phyloP scores from a whole-genome alignment of 2,113 vertebrate species.

The Ptilorrhoa leucosticta region DNA sequence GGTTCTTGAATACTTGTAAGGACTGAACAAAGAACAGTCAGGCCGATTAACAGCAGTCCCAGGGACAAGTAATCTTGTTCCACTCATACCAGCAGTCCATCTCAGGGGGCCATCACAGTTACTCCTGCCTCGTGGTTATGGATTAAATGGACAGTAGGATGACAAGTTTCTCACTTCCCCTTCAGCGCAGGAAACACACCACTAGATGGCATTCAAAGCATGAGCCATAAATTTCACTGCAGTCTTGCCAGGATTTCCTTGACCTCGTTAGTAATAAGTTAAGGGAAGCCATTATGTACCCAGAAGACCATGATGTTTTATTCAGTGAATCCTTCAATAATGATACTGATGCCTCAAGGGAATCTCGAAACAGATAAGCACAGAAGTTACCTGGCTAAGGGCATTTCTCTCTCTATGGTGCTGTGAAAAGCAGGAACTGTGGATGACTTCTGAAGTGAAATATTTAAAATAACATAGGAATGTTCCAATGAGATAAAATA shows the following conservation, averaged over 20 bases:
- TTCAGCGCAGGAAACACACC: fast-evolving
- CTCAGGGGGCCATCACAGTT: not conserved
- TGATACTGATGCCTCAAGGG: not conserved
- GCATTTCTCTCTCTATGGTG: not conserved
- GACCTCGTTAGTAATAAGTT: not conserved
- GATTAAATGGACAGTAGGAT: no score
- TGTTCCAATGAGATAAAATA: not conserved
- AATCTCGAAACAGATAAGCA: not conserved
- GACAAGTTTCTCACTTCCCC: fast-evolving
- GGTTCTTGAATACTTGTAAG: not conserved
- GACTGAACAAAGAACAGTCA: not conserved
- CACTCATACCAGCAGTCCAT: not conserved
- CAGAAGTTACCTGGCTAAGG: not conserved
- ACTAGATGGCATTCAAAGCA: constrained; percentile 26
- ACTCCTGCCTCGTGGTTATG: not conserved
- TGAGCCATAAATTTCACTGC: not conserved
- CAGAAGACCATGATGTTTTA: not conserved
- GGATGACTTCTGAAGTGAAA: not conserved
- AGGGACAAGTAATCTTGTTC: not conserved
- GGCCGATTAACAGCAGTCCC: not conserved
- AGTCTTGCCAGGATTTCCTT: not conserved
- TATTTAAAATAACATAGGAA: not conserved
- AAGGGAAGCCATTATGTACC: not conserved
- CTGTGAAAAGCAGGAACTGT: not conserved
- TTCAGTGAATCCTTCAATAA: not conserved